These are phyloP conservation scores for Xanthostigma xanthostigma DNA, from an alignment of 2,888 invertebrate species.

Conservation along the genomic window DNA sequence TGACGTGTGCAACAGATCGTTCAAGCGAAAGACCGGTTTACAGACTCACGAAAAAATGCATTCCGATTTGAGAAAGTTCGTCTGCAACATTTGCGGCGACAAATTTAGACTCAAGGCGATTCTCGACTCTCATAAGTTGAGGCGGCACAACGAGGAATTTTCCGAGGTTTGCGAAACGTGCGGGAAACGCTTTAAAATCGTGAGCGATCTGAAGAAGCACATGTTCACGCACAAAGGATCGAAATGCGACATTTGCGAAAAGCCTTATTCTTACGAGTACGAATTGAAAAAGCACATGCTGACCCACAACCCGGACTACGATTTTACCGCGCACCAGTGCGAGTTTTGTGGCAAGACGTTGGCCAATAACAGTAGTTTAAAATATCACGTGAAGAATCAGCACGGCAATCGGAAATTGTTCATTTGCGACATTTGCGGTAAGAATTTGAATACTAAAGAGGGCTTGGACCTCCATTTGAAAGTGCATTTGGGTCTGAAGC, in stretches of 20 bases:
- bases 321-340: conserved; percentile 22
- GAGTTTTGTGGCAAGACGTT: conserved; percentile 36
- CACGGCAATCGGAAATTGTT: conserved; percentile 30
- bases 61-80: conserved; percentile 15
- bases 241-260: conserved; percentile 20
- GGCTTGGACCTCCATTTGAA: conserved; percentile 29
- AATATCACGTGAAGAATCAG: conserved; percentile 31
- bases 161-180: conserved; percentile 9
- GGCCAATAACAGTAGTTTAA: conserved; percentile 30
- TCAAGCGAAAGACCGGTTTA: conserved; percentile 7
- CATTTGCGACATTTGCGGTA: conserved; percentile 31
- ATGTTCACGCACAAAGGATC: conserved; percentile 14
- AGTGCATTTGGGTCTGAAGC: conserved; percentile 32
- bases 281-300: conserved; percentile 12
- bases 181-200: conserved; percentile 8
- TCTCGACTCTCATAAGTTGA: conserved; percentile 1
- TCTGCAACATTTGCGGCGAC: conserved; percentile 5
- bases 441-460: conserved; percentile 30
- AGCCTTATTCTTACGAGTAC: conserved; percentile 18
- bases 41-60: conserved; percentile 7
- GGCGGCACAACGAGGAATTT: conserved; percentile 5
- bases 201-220: conserved; percentile 5
- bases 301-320: conserved; percentile 20
- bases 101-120: conserved; percentile 30
- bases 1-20: conserved; percentile 13